Evolutionary conservation across 2,888 invertebrate genomes (phyloP), one percentile per base, ranked within the genome.

Genomic region (Chymomyza caudatula): DNA sequence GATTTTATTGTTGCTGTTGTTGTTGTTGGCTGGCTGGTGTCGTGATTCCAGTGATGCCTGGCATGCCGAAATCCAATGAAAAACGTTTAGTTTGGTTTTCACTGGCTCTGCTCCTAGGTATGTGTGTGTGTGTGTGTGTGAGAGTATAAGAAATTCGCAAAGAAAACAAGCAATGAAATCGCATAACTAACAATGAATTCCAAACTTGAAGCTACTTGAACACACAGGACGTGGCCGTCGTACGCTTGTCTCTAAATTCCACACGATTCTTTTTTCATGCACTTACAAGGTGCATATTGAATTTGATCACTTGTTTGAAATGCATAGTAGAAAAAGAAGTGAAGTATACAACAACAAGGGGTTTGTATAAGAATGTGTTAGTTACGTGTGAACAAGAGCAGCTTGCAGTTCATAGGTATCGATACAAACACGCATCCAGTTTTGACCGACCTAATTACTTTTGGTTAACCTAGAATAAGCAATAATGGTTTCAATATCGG

Each of bases 91-190:
- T 78, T 82, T 62, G 71, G 23, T 25, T 23, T 25, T 11, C 11
- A 3, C 2, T 11, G 2, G 8, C 2, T 1, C 5, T 37, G 29
- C 2, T 3, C 2, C 0, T 0, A 11, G 1, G 29, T 37, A 11
- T 37, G 29, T 37, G 29, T 37, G 29, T 37, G 29, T 37, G 29
- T 37, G 29, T 11, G 29, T 37, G 52, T 52, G 20, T 51, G 19
- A 22, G 23, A 17, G 15, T 44, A 63, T 71, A 66, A 78, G 78
- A 73, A 85, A 78, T 74, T 77, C 76, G 73, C 64, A 75, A 77
- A 76, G 77, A 77, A 84, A 80, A 82, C 82, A 86, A 85, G 83
- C 85, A 85, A 85, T 76, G 86, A 85, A 85, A 84, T 86, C 85
- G 78, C 82, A 83, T 82, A 76, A 79, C 75, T 73, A 77, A 77